Base-by-base conservation (phyloP, 2,888 invertebrate genomes). In the Micropterix aruncella region DNA sequence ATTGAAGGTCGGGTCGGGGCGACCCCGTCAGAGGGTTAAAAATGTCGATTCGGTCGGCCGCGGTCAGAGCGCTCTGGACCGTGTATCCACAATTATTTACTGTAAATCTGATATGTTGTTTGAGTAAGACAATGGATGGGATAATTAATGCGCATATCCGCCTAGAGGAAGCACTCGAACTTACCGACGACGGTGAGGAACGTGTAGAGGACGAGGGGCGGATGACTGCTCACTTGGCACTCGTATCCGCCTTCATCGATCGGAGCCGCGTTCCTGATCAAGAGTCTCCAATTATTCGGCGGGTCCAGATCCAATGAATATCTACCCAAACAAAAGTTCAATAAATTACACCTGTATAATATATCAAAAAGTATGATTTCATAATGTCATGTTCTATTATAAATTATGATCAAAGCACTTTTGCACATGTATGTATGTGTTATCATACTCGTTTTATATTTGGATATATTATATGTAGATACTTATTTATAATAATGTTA, bases 251-350 rank as follows among this genome's bases (percentile, higher is more conserved):
- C 80, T 46, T 75, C 73, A 56, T 80, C 80, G 37, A 73, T 63
- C 55, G 77, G 74, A 49, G 74, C 75, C 39, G 76, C 73, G 56
- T 71, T 74, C 53, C 71, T 67, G 46, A 80, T 71, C 46, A 69
- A 63, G 47, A 80, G 65, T 52, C 77, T 73, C 79, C 79, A 80
- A 60, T 80, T 74, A 56, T 79, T 77, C 42, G 78, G 78, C 53
- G 68, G 66, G 54, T 74, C 68, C 58, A 74, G 73, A 51, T 70
- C 70, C 51, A 76, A 57, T 19, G 73, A 68, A 55, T 76, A 77
- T 27, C 80, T 65, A 18, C 70, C 70, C 48, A 43, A 38, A n/a
- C n/a, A n/a, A 7, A 36, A 36, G n/a, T 9, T 9, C 7, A 36
- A n/a, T 9, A 36, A 36, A 36, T 19, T 12, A 18, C 18, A 16